Evolutionary conservation across 2,113 vertebrate genomes (phyloP).

Genomic region (Sapajus apella): DNA sequence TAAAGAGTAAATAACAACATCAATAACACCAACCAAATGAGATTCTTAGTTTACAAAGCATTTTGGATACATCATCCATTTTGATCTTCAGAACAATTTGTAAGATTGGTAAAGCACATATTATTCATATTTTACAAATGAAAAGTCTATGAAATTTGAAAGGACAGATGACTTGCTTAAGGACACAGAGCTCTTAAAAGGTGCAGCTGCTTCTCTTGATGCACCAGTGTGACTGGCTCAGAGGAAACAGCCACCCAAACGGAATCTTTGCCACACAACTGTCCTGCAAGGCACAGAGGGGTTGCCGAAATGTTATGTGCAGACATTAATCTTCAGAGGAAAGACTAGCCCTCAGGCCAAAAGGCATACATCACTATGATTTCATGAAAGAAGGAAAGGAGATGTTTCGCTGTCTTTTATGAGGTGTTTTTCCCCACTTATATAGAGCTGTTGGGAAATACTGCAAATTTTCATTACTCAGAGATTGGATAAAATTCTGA

Average conservation of each 20-base stretch:
- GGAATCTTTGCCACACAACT: not conserved
- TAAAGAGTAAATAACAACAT: constrained; percentile 28
- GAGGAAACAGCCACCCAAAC: not conserved
- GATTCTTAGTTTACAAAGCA: not conserved
- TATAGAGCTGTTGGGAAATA: not conserved
- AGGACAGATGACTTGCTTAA: constrained; percentile 44
- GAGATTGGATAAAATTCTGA: constrained; percentile 21
- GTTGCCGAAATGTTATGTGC: not conserved
- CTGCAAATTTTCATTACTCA: constrained; percentile 41
- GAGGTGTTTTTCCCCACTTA: not conserved
- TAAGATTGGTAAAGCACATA: constrained; percentile 3
- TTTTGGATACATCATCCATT: constrained; percentile 7
- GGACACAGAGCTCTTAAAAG: constrained; percentile 46
- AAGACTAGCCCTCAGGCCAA: not conserved
- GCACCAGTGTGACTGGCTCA: not conserved
- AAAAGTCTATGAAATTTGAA: constrained; percentile 51
- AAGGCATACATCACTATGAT: not conserved
- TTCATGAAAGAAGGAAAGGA: constrained; percentile 27
- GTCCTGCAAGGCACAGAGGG: not conserved
- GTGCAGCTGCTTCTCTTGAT: not conserved
- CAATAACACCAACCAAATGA: not conserved
- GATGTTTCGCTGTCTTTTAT: constrained; percentile 5
- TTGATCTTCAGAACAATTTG: constrained; percentile 41
- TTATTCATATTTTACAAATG: constrained; percentile 38
- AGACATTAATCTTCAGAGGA: not conserved